Evolutionary conservation across 2,797 vertebrate species (phyloP), one percentile per base, ranked within the genome.

Genomic region (Geotrypetes seraphini): DNA sequence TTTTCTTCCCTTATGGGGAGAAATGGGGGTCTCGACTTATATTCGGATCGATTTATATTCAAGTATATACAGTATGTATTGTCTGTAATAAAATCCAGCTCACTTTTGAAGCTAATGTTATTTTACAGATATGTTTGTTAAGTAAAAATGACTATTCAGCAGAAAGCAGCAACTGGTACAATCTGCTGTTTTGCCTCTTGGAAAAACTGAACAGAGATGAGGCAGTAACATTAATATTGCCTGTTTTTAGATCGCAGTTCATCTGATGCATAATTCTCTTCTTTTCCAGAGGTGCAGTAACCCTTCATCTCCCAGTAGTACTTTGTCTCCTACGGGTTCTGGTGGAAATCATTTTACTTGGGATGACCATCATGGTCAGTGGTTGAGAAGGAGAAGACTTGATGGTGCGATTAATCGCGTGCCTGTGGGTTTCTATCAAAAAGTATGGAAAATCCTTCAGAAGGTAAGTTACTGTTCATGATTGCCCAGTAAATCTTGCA

Each of bases 391-490:
- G 12, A 88, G 96, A 9, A 63, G 96, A 33, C 78, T 99, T 13
- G 96, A 99, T 3, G 96, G 96, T 5, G 94, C 96, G 6, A 97
- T 99, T 43, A 99, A 99, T 72, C 78, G 95, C 39, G 95, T 97
- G 9, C 96, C 96, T 0, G 68, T 94, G 62, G 94, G 95, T 9
- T 99, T 99, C 66, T 99, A 99, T 64, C 89, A 95, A 62, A 97
- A 88, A 55, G 92, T 99, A 19, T 98, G 95, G 95, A 93, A 83
- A 49, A 90, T 99, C 62, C 81, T 99, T 32, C 93, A 96, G 68
- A 99, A 99, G 78, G 84, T 86, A 40, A 57, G 66, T 10, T 20
- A 19, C 4, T 4, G 35, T n/a, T n/a, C n/a, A n/a, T n/a, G n/a
- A n/a, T n/a, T n/a, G n/a, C n/a, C n/a, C n/a, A n/a, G n/a, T n/a